Evolutionary conservation across 1,140 invertebrate genomes (phyloP), one percentile per base, ranked within the genome.

Genomic region (Seison nebaliae): DNA sequence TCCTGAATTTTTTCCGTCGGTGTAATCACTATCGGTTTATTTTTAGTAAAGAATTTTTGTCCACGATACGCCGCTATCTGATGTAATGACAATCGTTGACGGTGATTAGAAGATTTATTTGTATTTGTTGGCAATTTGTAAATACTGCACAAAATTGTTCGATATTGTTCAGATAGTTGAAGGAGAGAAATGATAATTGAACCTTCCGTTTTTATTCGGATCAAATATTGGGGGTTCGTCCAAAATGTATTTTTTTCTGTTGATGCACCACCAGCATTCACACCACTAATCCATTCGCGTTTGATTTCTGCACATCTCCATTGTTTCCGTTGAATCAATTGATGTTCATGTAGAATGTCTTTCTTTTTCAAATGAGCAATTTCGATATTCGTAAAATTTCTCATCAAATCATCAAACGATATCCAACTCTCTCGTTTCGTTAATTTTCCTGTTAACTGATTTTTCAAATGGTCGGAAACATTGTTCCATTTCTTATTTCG

Each of bases 181-280:
- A n/a, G n/a, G n/a, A n/a, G n/a, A n/a, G n/a, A n/a, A n/a, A n/a
- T n/a, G n/a, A n/a, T n/a, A n/a, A n/a, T n/a, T n/a, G n/a, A n/a
- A n/a, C n/a, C n/a, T n/a, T n/a, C n/a, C n/a, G n/a, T n/a, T n/a
- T n/a, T n/a, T n/a, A n/a, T n/a, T n/a, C n/a, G n/a, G n/a, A n/a
- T n/a, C n/a, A n/a, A n/a, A 15, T 31, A 18, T 15, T 31, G 29
- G 19, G 29, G 29, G n/a, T 31, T 31, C 8, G 29, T 31, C 29
- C 29, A 31, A 31, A 14, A 31, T 2, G 19, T 18, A 17, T 6
- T 18, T 9, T 15, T 15, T 17, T 31, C 17, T 8, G 17, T 17
- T 15, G 16, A 15, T 8, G 16, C 17, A 7, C 29, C 29, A 9
- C 29, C 29, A 11, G 29, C 17, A 31, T 31, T 31, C 19, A 11